Percentiles rank a stretch among this genome's conserved stretches.
Evolutionary conservation across 2,797 vertebrate species (phyloP).

Genomic region (Naso thynnoides): DNA sequence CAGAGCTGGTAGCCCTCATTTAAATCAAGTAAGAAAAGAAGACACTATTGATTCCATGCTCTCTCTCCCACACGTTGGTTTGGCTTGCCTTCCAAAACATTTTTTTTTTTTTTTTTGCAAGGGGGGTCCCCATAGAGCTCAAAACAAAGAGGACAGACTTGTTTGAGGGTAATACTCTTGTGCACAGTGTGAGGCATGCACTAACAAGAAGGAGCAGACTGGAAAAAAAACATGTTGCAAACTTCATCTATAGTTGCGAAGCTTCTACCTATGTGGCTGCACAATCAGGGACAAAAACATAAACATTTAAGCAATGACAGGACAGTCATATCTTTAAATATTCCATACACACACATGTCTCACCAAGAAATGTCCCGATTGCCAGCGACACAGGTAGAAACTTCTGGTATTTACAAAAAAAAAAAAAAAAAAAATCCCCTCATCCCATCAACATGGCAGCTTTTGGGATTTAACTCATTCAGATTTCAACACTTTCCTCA

Average conservation of each 20-base stretch:
- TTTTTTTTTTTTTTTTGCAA: slow-evolving; percentile 76
- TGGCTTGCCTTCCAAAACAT: slow-evolving; percentile 83
- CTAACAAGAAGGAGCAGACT: slow-evolving; percentile 80
- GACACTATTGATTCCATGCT: slow-evolving; percentile 83
- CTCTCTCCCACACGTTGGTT: slow-evolving; percentile 68
- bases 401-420: slow-evolving; percentile 16
- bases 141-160: slow-evolving; percentile 85
- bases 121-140: slow-evolving; percentile 78
- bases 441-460: slow-evolving; percentile 43
- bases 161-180: slow-evolving; percentile 84
- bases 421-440: slow-evolving; percentile 19
- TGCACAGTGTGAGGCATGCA: slow-evolving; percentile 72
- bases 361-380: slow-evolving; percentile 3
- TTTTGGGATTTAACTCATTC: slow-evolving; percentile 50
- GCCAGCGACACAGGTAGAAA: slow-evolving; percentile 6
- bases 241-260: slow-evolving; percentile 72
- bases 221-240: slow-evolving; percentile 63
- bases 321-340: slow-evolving; percentile 29
- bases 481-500: slow-evolving; percentile 39
- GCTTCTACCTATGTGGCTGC: slow-evolving; percentile 69
- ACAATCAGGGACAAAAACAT: slow-evolving; percentile 50
- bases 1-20: slow-evolving; percentile 83
- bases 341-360: slow-evolving; percentile 6
- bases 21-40: slow-evolving; percentile 85
- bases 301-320: slow-evolving; percentile 44